These are phyloP conservation scores for Stigmatopora nigra DNA, from an alignment of 2,113 vertebrate genomes.

Conservation along the genomic window DNA sequence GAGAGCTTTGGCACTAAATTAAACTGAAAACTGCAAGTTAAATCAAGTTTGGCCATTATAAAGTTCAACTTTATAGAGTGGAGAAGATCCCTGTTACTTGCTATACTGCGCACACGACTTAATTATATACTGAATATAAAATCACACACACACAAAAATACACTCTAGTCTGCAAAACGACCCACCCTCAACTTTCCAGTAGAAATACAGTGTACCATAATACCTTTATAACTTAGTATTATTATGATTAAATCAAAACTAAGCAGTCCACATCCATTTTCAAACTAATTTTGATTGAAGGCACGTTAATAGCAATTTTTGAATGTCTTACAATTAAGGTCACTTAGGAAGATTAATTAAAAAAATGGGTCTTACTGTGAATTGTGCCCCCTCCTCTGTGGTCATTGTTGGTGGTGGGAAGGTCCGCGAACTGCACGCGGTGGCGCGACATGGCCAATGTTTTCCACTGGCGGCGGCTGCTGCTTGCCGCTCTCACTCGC, in stretches of 20 bases:
- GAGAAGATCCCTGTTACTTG: not conserved
- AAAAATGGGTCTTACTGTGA: conserved; percentile 59
- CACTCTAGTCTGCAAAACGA: not conserved
- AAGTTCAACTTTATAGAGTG: not conserved
- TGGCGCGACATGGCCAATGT: conserved; percentile 67
- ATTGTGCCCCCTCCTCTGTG: conserved; percentile 60
- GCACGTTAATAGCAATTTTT: not conserved
- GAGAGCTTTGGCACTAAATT: not conserved
- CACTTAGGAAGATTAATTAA: not conserved
- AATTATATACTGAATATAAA: not conserved
- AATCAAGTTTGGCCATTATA: not conserved
- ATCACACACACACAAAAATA: not conserved
- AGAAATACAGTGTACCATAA: not conserved
- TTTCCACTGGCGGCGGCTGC: conserved; percentile 16
- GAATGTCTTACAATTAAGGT: conserved; percentile 19
- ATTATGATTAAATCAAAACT: not conserved
- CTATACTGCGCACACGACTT: not conserved
- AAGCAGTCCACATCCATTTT: not conserved
- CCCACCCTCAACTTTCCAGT: not conserved
- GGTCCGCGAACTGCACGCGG: conserved; percentile 74
- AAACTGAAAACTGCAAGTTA: not conserved
- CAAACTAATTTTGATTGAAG: not conserved
- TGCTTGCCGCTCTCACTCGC: not conserved
- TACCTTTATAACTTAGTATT: too few relatives aligned
- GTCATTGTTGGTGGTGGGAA: conserved; percentile 57